Conservation (phyloP, 2,113 vertebrate genomes). For the Solea solea region DNA sequence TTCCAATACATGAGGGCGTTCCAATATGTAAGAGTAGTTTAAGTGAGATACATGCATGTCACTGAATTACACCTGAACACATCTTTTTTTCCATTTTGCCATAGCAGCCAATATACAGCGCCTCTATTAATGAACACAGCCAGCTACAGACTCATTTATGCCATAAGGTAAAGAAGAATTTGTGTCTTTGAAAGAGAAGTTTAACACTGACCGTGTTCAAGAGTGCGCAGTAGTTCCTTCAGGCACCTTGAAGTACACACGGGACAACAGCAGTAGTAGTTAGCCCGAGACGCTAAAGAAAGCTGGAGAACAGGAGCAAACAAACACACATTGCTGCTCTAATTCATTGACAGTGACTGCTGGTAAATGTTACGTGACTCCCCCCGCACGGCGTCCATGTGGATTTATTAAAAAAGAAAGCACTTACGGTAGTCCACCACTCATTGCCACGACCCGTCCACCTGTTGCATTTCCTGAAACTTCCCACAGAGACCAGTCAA, state of each 20-base stretch:
- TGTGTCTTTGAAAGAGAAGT: neutral
- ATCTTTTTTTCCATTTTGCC: neutral
- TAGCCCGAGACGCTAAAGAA: slow-evolving; percentile 60
- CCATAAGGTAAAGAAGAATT: no score
- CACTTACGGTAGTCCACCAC: slow-evolving; percentile 17
- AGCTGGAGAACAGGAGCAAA: slow-evolving; percentile 39
- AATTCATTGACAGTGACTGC: slow-evolving; percentile 10
- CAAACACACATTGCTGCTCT: slow-evolving; percentile 20
- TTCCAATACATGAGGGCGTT: no score
- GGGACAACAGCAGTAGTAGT: slow-evolving; percentile 14
- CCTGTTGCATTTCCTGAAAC: slow-evolving; percentile 80
- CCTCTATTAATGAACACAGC: slow-evolving; percentile 12
- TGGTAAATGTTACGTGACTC: neutral
- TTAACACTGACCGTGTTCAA: slow-evolving; percentile 41
- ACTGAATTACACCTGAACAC: slow-evolving; percentile 5
- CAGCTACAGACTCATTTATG: neutral
- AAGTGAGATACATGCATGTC: neutral
- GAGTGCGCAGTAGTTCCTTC: slow-evolving; percentile 20
- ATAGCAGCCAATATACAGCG: neutral
- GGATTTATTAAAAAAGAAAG: neutral
- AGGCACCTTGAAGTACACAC: slow-evolving; percentile 41
- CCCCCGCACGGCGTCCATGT: neutral
- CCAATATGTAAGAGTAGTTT: neutral
- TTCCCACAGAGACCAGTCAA: slow-evolving; percentile 60
- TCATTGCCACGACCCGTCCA: slow-evolving; percentile 53